phyloP scores from a whole-genome alignment of 2,113 vertebrate species.

The Pipra filicauda region DNA sequence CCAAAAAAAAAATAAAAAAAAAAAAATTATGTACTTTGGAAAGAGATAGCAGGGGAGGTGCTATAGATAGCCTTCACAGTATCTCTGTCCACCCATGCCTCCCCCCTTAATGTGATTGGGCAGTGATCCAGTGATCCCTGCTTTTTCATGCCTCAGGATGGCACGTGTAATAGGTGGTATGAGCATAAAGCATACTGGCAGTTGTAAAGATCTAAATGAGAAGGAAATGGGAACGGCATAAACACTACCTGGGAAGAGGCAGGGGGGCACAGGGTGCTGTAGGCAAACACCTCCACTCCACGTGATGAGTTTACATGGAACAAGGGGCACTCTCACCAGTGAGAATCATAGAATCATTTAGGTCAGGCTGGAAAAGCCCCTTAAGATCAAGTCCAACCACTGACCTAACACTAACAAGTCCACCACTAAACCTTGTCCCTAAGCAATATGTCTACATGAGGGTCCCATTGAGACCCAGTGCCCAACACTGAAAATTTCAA shows the following conservation, averaged over 20 bases:
- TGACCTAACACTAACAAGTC: neutral
- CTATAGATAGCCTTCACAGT: neutral
- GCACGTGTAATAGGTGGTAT: neutral
- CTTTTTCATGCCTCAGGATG: neutral
- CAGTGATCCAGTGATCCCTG: neutral
- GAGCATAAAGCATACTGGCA: neutral
- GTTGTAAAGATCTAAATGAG: neutral
- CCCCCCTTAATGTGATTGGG: neutral
- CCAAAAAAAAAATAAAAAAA: neutral
- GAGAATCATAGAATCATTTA: neutral
- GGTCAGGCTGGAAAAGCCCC: neutral
- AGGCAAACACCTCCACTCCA: neutral
- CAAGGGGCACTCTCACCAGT: neutral
- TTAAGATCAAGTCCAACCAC: neutral
- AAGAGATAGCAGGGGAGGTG: neutral
- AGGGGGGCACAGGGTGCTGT: neutral
- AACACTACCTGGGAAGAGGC: fast-evolving
- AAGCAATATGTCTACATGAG: fast-evolving
- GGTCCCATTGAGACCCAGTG: neutral
- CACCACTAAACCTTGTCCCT: neutral
- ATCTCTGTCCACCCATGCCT: neutral
- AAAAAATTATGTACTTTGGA: neutral
- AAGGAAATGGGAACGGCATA: neutral
- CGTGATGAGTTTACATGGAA: fast-evolving
- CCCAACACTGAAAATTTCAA: neutral